Evolutionary conservation across 1,140 invertebrate genomes (phyloP), one percentile per base, ranked within the genome.

Genomic region (Plectrocnemia conspersa): DNA sequence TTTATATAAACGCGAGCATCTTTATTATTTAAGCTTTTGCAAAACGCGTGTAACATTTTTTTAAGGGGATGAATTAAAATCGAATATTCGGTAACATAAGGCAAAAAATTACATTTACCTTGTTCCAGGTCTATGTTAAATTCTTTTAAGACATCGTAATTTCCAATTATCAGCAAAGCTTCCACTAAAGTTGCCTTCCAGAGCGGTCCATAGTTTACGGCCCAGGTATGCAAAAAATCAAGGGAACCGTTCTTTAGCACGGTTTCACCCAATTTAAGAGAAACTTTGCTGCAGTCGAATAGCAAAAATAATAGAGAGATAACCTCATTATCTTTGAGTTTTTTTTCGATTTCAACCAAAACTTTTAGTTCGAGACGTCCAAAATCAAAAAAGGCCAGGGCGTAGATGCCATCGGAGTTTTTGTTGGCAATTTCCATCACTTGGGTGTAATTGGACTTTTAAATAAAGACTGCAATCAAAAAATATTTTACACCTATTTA

Each of bases 281-380:
- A 33, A 16, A 45, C 25, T 10, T 25, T 44, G 2, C 35, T 36
- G 2, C 46, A 41, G 11, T 60, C 54, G 16, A 56, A 60, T 11
- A 60, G 36, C 15, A 60, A 49, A 45, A 60, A 60, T 7, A 60
- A 35, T 19, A 60, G 24, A 2, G 58, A 56, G 9, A 60, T 40
- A 18, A 56, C 53, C 21, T 60, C 58, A 33, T 52, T 21, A 16
- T 48, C 7, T 19, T 24, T 16, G 21, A 60, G 22, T 13, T 45
- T 41, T 9, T 38, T 23, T 36, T 60, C 58, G 7, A 60, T 9
- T 19, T 22, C 2, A 15, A 47, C 42, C 7, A 60, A 36, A 11
- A 53, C 21, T n/a, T 59, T 52, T 6, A 53, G 15, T 22, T 46
- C 42, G n/a, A 58, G n/a, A n/a, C n/a, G n/a, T n/a, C n/a, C n/a